Evolutionary conservation across 1,140 invertebrate species (phyloP), one percentile per base, ranked within the genome.

Genomic region (Heliothis subflexa): DNA sequence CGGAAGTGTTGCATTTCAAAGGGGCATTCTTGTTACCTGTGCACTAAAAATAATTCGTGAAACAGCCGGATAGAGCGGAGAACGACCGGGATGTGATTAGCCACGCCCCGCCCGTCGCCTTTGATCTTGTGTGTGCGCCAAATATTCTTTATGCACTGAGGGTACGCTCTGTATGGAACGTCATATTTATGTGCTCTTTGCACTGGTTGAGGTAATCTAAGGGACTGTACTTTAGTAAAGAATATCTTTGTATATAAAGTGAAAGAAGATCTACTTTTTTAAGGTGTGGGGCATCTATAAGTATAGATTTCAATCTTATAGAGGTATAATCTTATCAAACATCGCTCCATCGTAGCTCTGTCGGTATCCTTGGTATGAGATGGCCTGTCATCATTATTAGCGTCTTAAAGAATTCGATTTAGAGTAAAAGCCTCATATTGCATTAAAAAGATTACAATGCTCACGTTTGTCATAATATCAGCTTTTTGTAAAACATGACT

Each of bases 1-100:
- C 89, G 91, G 91, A 92, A 92, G 89, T 91, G 88, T 92, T 82
- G 81, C 84, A 85, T 92, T 91, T 92, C 91, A 92, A 92, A 92
- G 89, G 82, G 80, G 86, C 88, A 88, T 89, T 88, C 88, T 86
- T 87, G 86, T 89, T 89, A 89, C 88, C 88, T 89, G 88, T 89
- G 49, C 75, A 81, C 86, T 88, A 89, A 90, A 90, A 88, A 90
- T 89, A 88, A 79, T 62, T 55, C 59, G 55, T 77, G 80, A 79
- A 79, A 81, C 80, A 57, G 76, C 85, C 73, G 85, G 79, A 83
- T 81, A 83, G 75, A 70, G 64, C 66, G 16, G 66, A 61, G 84
- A 55, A 78, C 77, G 79, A 61, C 59, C 78, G 81, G 82, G 86
- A 84, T 81, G 83, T 78, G 86, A 88, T 91, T 88, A 84, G 90